A percentile compares a stretch with the other conserved stretches of the same genome.
Evolutionary conservation across 2,113 vertebrate species (phyloP).

Genomic region (Hemibagrus wyckioides): DNA sequence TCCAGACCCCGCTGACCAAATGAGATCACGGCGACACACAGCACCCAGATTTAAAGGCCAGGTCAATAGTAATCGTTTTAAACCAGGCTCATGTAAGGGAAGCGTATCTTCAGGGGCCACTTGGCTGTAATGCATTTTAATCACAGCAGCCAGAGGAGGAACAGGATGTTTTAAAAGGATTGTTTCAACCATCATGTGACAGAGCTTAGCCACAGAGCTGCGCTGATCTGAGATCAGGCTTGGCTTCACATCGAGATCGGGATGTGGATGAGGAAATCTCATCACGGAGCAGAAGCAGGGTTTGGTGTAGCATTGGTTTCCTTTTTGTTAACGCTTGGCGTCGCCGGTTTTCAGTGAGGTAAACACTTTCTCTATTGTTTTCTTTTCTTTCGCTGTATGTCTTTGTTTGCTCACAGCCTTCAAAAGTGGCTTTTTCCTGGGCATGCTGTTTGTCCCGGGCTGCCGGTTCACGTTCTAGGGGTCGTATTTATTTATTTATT

Average conservation of each 20-base stretch:
- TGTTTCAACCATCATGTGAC: conserved; percentile 58
- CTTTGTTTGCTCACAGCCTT: conserved; percentile 44
- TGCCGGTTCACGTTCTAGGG: neutral
- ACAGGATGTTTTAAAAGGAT: conserved; percentile 61
- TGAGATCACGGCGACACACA: conserved; percentile 41
- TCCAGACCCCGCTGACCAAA: conserved; percentile 16
- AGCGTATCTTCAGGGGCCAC: conserved; percentile 30
- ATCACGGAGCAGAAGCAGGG: neutral
- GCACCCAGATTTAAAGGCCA: conserved; percentile 40
- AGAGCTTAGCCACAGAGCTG: neutral
- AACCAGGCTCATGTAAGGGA: neutral
- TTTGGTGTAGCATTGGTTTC: neutral
- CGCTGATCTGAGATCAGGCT: conserved; percentile 40
- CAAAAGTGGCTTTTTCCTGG: conserved; percentile 13
- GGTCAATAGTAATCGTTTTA: conserved; percentile 50
- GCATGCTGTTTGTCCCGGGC: too few species aligned
- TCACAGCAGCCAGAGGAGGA: conserved; percentile 48
- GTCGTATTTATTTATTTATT: neutral
- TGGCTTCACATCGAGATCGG: conserved; percentile 1
- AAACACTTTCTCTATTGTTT: conserved; percentile 33
- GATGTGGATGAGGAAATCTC: conserved; percentile 27
- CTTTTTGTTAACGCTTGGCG: neutral
- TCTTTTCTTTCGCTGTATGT: neutral
- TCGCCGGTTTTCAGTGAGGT: conserved; percentile 34
- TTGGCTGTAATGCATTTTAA: conserved; percentile 38